Conservation (phyloP, 2,113 vertebrate genomes). For the Atlantisia rogersi region DNA sequence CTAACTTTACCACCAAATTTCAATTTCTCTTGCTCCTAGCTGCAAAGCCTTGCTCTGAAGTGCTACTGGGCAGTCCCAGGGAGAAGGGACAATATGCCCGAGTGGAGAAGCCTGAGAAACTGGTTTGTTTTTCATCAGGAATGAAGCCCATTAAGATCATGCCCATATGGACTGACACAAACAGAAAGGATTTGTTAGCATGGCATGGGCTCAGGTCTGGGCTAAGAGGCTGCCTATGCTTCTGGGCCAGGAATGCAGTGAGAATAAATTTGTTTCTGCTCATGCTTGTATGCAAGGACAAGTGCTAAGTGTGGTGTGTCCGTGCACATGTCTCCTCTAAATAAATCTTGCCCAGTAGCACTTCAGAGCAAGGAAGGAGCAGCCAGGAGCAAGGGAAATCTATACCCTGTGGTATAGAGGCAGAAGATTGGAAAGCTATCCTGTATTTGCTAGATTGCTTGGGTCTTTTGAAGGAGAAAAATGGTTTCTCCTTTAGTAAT, state of each 20-base stretch:
- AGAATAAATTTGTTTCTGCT: not conserved
- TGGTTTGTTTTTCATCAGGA: not conserved
- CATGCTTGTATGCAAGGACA: not conserved
- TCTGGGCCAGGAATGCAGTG: not conserved
- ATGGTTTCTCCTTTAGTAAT: not conserved
- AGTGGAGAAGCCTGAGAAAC: not conserved
- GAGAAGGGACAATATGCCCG: not conserved
- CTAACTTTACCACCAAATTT: no score
- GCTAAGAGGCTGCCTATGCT: not conserved
- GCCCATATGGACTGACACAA: not conserved
- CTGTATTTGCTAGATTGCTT: not conserved
- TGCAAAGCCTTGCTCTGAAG: no score
- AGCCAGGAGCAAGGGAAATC: not conserved
- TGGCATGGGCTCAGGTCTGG: rapidly evolving
- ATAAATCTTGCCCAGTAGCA: not conserved
- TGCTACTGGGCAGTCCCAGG: not conserved
- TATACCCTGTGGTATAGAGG: not conserved
- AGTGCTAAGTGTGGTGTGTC: not conserved
- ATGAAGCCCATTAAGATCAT: not conserved
- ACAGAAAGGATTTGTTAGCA: not conserved
- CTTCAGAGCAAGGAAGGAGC: not conserved
- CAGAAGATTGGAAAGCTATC: not conserved
- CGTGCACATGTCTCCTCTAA: not conserved
- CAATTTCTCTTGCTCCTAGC: no score
- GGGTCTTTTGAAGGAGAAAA: not conserved